A percentile compares a stretch with the other conserved stretches of the same genome.
Evolutionary conservation across 37 sponge, comb jelly and placozoan genomes (phyloP).

Genomic region (Bolinopsis microptera): DNA sequence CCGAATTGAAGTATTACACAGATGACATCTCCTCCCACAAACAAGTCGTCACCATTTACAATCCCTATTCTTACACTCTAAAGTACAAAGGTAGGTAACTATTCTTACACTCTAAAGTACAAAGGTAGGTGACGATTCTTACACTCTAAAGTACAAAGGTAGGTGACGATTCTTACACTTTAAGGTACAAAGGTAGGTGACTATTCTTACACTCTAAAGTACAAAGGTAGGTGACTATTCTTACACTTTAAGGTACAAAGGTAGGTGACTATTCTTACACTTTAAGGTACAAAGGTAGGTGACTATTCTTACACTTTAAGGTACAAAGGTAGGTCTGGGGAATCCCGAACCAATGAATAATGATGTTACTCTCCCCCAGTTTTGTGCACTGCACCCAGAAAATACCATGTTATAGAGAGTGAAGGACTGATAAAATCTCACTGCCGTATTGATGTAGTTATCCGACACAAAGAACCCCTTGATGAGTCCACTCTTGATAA

Average conservation of each 20-base stretch:
- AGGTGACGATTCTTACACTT: constrained; percentile 8
- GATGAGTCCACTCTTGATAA: neutral
- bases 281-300: too few species aligned
- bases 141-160: constrained; percentile 64
- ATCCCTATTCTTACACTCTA: constrained; percentile 57
- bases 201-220: too few species aligned
- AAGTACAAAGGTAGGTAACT: constrained; percentile 36
- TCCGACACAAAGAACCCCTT: constrained; percentile 30
- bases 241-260: constrained; percentile 57
- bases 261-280: neutral
- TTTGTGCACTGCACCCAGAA: constrained; percentile 40
- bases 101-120: constrained; percentile 41
- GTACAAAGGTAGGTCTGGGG: constrained; percentile 52
- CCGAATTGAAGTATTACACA: constrained; percentile 21
- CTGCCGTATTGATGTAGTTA: constrained; percentile 40
- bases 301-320: constrained; percentile 32
- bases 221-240: too few species aligned
- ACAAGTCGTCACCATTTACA: constrained; percentile 62
- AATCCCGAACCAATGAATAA: too few species aligned
- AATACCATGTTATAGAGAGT: constrained; percentile 60
- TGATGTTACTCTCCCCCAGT: neutral
- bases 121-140: constrained; percentile 29
- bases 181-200: constrained; percentile 45
- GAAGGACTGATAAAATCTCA: constrained; percentile 41
- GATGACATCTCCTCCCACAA: constrained; percentile 37